Conservation (phyloP, 1,140 invertebrate species). For the Drosophila parvula region DNA sequence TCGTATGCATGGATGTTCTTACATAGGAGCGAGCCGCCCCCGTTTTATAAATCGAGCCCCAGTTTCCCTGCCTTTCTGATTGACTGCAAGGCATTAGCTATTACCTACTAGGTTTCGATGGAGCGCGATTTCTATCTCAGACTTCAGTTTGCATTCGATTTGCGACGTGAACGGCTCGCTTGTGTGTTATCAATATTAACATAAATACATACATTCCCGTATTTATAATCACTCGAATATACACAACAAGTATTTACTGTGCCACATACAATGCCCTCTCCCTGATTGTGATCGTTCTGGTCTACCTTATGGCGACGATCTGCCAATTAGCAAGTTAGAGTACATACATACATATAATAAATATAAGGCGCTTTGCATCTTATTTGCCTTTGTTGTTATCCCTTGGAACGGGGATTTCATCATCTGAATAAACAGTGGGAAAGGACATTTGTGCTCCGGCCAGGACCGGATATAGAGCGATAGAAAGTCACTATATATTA, state of each 20-base stretch:
- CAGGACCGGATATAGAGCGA: constrained; percentile 29
- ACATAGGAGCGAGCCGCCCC: constrained; percentile 17
- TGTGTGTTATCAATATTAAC: constrained; percentile 21
- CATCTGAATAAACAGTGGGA: constrained; percentile 44
- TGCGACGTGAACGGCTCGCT: constrained; percentile 22
- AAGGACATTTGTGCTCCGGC: constrained; percentile 61
- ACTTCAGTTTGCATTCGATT: constrained; percentile 18
- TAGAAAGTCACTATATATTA: constrained; percentile 36
- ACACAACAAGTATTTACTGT: constrained; percentile 22
- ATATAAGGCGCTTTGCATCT: neutral
- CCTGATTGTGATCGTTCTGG: constrained; percentile 7
- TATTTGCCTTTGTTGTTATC: constrained; percentile 10
- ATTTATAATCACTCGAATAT: constrained; percentile 11
- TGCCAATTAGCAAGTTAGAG: constrained; percentile 3
- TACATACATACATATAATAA: neutral
- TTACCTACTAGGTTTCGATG: constrained; percentile 31
- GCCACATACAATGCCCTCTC: constrained; percentile 29
- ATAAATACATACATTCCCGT: constrained; percentile 1
- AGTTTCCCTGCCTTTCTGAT: neutral
- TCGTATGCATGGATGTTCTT: constrained; percentile 54
- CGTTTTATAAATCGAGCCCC: constrained; percentile 18
- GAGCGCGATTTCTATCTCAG: constrained; percentile 8
- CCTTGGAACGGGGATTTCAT: neutral
- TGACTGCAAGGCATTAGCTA: constrained; percentile 4
- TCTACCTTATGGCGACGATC: neutral